Evolutionary conservation across 2,797 vertebrate genomes (phyloP), one percentile per base, ranked within the genome.

Genomic region (Enteromius trimaculatus): DNA sequence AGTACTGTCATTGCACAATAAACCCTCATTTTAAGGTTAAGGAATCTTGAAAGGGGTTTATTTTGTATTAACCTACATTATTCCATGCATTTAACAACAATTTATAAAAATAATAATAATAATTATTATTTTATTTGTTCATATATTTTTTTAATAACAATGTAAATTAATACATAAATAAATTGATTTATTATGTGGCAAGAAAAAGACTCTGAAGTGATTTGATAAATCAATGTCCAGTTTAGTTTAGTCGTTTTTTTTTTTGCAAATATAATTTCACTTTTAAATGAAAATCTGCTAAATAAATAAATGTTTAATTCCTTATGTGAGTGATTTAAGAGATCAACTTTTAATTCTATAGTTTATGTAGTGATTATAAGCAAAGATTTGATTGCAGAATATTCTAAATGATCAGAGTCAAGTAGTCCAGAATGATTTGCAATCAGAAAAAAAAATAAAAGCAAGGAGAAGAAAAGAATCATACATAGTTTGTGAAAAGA

Each of bases 401-500:
- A 10, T 23, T n/a, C 21, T 44, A n/a, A 77, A 39, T 60, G 60
- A 31, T 31, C 76, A 49, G 11, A 72, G 49, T 64, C n/a, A 64
- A 55, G 31, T 23, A 37, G 55, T 71, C 11, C 37, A 71, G 39
- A 62, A 47, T 49, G 19, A 2, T 26, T n/a, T 21, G 66, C n/a
- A 49, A 34, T 4, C n/a, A 44, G 71, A 34, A 69, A 19, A 16
- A 3, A 47, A 51, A 51, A 65, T 17, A 5, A 60, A 78, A 26
- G 14, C 23, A 68, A 23, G n/a, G 8, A 23, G 17, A 42, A 21
- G 44, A n/a, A 55, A 53, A 65, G 2, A 14, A 34, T 66, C 96
- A 84, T 95, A 98, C 97, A 92, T 0, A 0, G 90, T 76, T 91
- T 96, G 96, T n/a, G 97, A 97, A 92, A 97, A 97, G 79, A 96